A percentile compares a stretch with the other conserved stretches of the same genome.
phyloP scores from a whole-genome alignment of 2,888 invertebrate genomes.

The Lissocephala sabroskyi region DNA sequence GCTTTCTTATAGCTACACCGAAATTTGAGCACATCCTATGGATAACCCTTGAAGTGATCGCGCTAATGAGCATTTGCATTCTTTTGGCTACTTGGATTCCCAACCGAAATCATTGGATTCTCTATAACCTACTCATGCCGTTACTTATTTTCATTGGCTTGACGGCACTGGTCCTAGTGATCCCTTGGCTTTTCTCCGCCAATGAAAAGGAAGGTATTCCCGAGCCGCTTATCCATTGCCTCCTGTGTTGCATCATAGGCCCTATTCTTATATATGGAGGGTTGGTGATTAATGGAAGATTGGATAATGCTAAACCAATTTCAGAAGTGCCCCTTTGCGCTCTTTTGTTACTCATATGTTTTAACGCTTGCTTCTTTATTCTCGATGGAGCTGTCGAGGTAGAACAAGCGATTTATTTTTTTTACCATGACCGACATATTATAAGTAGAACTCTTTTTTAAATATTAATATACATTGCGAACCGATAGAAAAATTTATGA shows the following conservation, averaged over 20 bases:
- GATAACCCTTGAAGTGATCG: slow-evolving; percentile 20
- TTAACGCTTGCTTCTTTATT: slow-evolving; percentile 25
- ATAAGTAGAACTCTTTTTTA: too few relatives aligned
- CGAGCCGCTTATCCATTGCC: neutral
- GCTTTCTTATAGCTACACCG: neutral
- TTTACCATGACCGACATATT: too few relatives aligned
- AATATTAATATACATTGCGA: too few relatives aligned
- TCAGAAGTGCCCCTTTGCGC: slow-evolving; percentile 34
- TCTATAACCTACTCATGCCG: neutral
- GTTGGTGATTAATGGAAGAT: slow-evolving; percentile 31
- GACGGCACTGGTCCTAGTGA: neutral
- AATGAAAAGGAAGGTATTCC: neutral
- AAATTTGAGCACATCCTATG: neutral
- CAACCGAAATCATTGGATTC: neutral
- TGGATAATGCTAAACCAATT: slow-evolving; percentile 8
- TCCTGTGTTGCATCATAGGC: slow-evolving; percentile 11
- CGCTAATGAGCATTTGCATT: slow-evolving; percentile 15
- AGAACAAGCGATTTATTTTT: too few relatives aligned
- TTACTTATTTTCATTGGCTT: too few relatives aligned
- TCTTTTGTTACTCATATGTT: slow-evolving; percentile 33
- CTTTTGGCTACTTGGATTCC: slow-evolving; percentile 24
- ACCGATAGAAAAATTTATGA: too few relatives aligned
- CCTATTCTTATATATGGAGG: slow-evolving; percentile 36
- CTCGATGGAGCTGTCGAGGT: too few relatives aligned
- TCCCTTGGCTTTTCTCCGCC: too few relatives aligned